Evolutionary conservation across 1,140 invertebrate species (phyloP).

Genomic region (Nymphalis io): DNA sequence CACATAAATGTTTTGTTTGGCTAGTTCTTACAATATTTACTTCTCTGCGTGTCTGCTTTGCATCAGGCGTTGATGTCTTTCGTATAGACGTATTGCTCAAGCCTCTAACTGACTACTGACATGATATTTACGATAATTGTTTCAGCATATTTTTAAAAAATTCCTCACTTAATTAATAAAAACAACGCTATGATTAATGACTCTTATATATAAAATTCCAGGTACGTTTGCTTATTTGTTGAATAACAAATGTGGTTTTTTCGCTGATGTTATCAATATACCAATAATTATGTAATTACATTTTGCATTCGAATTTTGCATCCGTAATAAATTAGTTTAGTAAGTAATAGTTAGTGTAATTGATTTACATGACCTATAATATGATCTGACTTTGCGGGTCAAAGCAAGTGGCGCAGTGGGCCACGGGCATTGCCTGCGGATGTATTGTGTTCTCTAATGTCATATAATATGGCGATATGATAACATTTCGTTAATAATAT

Average conservation of each 20-base stretch:
- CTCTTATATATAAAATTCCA: not conserved
- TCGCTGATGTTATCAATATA: too few relatives aligned
- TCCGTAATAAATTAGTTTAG: not conserved
- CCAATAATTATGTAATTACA: too few relatives aligned
- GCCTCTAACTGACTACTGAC: constrained; percentile 10
- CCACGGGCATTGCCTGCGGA: constrained; percentile 36
- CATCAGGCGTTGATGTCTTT: constrained; percentile 39
- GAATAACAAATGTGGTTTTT: too few relatives aligned
- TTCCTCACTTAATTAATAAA: too few relatives aligned
- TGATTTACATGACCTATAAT: constrained; percentile 37
- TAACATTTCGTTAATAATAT: constrained; percentile 7
- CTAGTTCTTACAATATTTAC: constrained; percentile 1
- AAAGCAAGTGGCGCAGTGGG: constrained; percentile 40
- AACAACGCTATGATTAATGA: too few relatives aligned
- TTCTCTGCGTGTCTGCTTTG: constrained; percentile 2
- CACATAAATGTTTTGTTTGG: not conserved
- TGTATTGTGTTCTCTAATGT: constrained; percentile 29
- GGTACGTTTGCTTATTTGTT: not conserved
- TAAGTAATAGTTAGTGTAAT: not conserved
- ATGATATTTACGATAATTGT: constrained; percentile 20
- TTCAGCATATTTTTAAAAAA: constrained; percentile 22
- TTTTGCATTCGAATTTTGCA: too few relatives aligned
- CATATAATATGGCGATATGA: constrained; percentile 23
- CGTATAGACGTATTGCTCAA: constrained; percentile 18
- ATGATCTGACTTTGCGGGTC: constrained; percentile 35